Percentiles rank a stretch among this genome's conserved stretches.
phyloP scores from a whole-genome alignment of 2,113 vertebrate genomes.

The Sitta europaea region DNA sequence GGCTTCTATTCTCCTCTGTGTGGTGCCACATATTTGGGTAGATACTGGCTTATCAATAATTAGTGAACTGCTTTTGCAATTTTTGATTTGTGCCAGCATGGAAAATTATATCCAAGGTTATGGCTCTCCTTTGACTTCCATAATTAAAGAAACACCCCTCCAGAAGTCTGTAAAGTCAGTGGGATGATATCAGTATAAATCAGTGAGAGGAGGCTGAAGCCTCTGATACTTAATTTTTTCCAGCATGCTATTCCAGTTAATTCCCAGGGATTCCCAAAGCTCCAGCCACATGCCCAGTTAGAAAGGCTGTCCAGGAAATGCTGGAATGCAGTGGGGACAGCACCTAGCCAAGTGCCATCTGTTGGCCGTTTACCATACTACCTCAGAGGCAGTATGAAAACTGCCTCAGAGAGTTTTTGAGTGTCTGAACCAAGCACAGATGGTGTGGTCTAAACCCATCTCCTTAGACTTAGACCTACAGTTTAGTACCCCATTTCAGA shows the following conservation, averaged over 20 bases:
- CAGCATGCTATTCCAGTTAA: not conserved
- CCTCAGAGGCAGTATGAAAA: too few relatives aligned
- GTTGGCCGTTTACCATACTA: not conserved
- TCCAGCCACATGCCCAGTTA: not conserved
- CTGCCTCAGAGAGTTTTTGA: not conserved
- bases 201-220: not conserved
- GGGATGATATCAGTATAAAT: not conserved
- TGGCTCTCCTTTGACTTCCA: not conserved
- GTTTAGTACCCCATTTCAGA: not conserved
- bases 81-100: not conserved
- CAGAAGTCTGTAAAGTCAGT: not conserved
- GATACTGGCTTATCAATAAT: not conserved
- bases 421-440: not conserved
- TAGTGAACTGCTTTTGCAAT: not conserved
- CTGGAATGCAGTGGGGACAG: not conserved
- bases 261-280: not conserved
- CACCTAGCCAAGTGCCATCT: not conserved
- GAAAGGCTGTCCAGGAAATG: not conserved
- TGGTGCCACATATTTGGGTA: not conserved
- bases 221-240: not conserved
- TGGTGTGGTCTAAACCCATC: not conserved
- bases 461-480: not conserved
- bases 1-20: not conserved
- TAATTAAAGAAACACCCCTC: not conserved
- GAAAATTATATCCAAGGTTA: not conserved